A percentile compares a stretch with the other conserved stretches of the same genome.
Evolutionary conservation across 35 echinoderm and acorn worm genomes (phyloP).

Genomic region (Stichopus chloronotus): DNA sequence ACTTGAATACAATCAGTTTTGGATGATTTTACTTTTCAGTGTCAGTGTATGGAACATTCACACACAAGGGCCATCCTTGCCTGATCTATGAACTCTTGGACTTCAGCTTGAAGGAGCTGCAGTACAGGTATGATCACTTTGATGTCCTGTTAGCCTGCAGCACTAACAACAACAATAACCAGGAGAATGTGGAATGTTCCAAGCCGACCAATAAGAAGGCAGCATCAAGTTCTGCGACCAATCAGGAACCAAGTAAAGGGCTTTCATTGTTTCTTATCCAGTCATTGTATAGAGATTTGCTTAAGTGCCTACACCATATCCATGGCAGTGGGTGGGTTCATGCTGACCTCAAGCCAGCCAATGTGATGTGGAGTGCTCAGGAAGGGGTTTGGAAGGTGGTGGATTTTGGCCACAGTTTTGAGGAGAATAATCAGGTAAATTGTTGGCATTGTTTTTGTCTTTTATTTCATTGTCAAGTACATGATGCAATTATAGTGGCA

Average conservation of each 20-base stretch:
- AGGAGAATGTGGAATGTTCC: not conserved
- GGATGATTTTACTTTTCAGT: constrained; percentile 52
- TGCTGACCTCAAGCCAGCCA: constrained; percentile 93
- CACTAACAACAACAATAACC: constrained; percentile 71
- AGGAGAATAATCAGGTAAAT: constrained; percentile 80
- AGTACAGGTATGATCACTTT: constrained; percentile 64
- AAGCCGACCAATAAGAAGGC: constrained; percentile 63
- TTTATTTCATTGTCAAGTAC: not conserved
- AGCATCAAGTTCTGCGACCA: constrained; percentile 49
- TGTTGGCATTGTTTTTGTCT: not conserved
- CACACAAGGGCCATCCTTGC: constrained; percentile 84
- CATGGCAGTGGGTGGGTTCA: constrained; percentile 84
- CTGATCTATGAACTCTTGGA: constrained; percentile 89
- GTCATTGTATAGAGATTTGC: constrained; percentile 70
- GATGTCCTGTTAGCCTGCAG: constrained; percentile 43
- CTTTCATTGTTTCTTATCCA: constrained; percentile 91
- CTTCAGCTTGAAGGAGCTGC: constrained; percentile 76
- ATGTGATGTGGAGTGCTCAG: constrained; percentile 91
- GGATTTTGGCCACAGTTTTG: constrained; percentile 95
- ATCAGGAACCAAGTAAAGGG: constrained; percentile 69
- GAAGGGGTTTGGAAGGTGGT: constrained; percentile 89
- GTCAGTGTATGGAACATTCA: constrained; percentile 81
- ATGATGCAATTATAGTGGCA: not conserved
- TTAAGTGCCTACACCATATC: constrained; percentile 78
- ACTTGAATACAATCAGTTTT: not conserved